Percentiles rank a stretch among this genome's conserved stretches.
These are phyloP conservation scores for Pandemis heparana DNA, from an alignment of 2,888 invertebrate species.

Conservation along the genomic window DNA sequence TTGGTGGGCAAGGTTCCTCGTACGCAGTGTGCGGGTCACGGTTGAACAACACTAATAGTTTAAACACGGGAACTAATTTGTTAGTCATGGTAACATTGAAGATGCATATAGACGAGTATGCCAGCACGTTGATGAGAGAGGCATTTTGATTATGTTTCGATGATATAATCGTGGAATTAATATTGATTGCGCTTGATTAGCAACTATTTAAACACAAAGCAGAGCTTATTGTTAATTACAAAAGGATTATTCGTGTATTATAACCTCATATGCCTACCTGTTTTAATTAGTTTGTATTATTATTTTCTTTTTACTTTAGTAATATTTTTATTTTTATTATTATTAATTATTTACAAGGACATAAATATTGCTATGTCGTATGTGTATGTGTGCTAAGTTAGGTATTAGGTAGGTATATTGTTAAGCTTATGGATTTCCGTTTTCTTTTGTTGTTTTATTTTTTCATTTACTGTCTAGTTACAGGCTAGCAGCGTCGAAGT, in stretches of 20 bases:
- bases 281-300: too few species aligned
- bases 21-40: constrained; percentile 65
- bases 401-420: too few species aligned
- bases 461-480: too few species aligned
- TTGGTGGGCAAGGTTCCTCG: constrained; percentile 57
- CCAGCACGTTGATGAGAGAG: constrained; percentile 46
- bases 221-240: constrained; percentile 36
- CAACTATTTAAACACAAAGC: constrained; percentile 46
- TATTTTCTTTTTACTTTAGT: too few species aligned
- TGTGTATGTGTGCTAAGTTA: too few species aligned
- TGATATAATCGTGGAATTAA: constrained; percentile 61
- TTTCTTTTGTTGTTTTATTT: too few species aligned
- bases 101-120: constrained; percentile 46
- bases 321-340: too few species aligned
- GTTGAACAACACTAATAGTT: constrained; percentile 57
- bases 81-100: constrained; percentile 59
- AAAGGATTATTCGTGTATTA: constrained; percentile 47
- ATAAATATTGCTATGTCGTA: too few species aligned
- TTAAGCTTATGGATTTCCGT: too few species aligned
- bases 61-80: constrained; percentile 67
- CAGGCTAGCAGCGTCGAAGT: too few species aligned
- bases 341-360: too few species aligned
- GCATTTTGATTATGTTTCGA: constrained; percentile 50
- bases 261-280: too few species aligned
- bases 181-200: constrained; percentile 56